Base-by-base conservation (phyloP, 2,113 vertebrate genomes). In the Clupea harengus region DNA sequence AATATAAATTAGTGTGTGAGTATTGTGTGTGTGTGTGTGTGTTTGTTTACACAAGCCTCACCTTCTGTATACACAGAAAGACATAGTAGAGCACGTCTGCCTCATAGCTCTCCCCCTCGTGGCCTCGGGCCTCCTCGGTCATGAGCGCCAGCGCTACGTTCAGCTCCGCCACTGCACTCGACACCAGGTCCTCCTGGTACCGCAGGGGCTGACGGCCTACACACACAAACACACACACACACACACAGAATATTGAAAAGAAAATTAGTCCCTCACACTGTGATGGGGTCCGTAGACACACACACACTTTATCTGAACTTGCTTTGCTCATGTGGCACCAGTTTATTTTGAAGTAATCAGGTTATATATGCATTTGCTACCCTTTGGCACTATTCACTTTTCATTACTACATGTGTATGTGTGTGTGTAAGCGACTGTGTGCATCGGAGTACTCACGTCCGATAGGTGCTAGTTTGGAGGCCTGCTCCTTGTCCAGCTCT, bases 61-160 rank as follows among this genome's bases (percentile, higher is more conserved):
- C 98, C 97, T 99, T 99, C 92, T 99, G 98, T 95, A 99, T 98
- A 90, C 97, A 99, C 89, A 99, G 93, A 94, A 99, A 99, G 88
- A 99, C 95, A 82, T 99, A 99, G 92, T 99, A 99, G 10, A 99
- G 95, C 86, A 98, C 97, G 91, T 99, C 98, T 1, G 98, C 95
- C 60, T 97, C 94, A 83, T 98, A 98, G 0, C 94, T 93, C 90
- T 99, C 97, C 0, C 96, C 96, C 85, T 99, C 97, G 84, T 95
- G 92, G 86, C 97, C 98, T 82, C 97, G 96, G 85, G 97, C 96
- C 92, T 99, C 98, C 89, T 97, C 95, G 32, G 97, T 98, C 98
- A 99, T 99, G 87, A 99, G 93, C 90, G 97, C 97, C 3, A 99
- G 95, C 49, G 96, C 98, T 67, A 99, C 92, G 92, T 98, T 99